Evolutionary conservation across 2,113 vertebrate genomes (phyloP), one percentile per base, ranked within the genome.

Genomic region (Thamnophis sirtalis): DNA sequence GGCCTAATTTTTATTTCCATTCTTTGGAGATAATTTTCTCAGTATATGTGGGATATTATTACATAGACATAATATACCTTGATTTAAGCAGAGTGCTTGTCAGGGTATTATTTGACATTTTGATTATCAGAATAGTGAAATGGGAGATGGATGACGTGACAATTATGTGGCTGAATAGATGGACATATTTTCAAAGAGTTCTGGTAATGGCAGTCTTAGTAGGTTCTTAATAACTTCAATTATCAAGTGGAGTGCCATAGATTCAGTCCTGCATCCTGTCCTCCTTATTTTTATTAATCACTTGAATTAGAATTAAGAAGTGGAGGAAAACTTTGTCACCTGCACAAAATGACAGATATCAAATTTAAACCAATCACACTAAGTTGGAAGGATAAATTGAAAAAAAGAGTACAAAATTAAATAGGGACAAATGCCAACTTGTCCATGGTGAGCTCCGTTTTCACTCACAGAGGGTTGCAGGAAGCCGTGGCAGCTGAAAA

Each of bases 1-100:
- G n/a, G 5, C 17, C 49, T 22, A 49, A 60, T 49, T 89, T 91
- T 84, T 50, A 91, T 88, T 85, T 93, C 54, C 48, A 91, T 91
- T 88, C 84, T 24, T 84, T 91, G 60, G 2, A 38, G 33, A 1
- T 38, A 80, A 38, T 33, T 38, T 80, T 80, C 73, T 80, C 73
- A 9, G 1, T 9, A 21, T 80, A 80, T 43, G 73, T 80, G 17
- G 15, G 17, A 80, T 80, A 80, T 21, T 80, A 80, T 19, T 43
- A 19, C 6, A 21, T 43, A 80, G 17, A 43, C 33, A 38, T 38
- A 80, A 80, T 80, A 80, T 80, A 80, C 68, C 15, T 80, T 80
- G 73, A 80, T 38, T 80, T 80, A 80, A 80, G 73, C 33, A 38
- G 3, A 80, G 33, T 38, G 73, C 73, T 80, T 38, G 33, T 21